Percentiles rank a stretch among this genome's conserved stretches.
Conservation (phyloP, 23 tunicate species). For the Styela clava region DNA sequence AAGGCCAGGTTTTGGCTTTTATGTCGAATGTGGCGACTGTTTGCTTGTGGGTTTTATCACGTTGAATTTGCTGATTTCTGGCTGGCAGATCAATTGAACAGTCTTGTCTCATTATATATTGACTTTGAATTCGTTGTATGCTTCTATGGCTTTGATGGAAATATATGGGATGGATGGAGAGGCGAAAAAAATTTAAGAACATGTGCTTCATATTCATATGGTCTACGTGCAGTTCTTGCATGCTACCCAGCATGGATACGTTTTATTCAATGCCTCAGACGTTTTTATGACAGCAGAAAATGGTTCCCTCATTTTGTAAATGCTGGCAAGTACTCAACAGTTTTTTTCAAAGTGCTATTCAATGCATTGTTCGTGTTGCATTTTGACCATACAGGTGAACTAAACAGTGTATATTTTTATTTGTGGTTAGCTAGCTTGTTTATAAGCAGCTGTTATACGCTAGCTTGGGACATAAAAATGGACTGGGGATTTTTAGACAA, state of each 20-base stretch:
- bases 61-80: conserved; percentile 99
- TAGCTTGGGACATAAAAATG: conserved; percentile 98
- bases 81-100: conserved; percentile 96
- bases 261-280: conserved; percentile 89
- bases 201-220: conserved; percentile 73
- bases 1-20: conserved; percentile 88
- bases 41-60: conserved; percentile 91
- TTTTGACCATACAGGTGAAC: conserved; percentile 34
- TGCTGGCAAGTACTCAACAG: conserved; percentile 99
- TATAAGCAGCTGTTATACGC: conserved; percentile 81
- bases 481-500: conserved; percentile 98
- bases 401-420: conserved; percentile 78
- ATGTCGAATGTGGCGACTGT: conserved; percentile 77
- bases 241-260: conserved; percentile 94
- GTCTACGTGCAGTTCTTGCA: conserved; percentile 59
- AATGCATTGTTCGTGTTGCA: conserved; percentile 54
- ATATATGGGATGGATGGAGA: conserved; percentile 50
- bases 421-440: conserved; percentile 71
- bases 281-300: conserved; percentile 79
- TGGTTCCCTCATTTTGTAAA: conserved; percentile 94
- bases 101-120: conserved; percentile 55
- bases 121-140: conserved; percentile 86
- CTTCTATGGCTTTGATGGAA: conserved; percentile 65
- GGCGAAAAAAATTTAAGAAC: background rate
- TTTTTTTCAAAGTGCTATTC: conserved; percentile 75